Conservation (phyloP, 1,140 invertebrate species). For the Chelonus insularis region DNA sequence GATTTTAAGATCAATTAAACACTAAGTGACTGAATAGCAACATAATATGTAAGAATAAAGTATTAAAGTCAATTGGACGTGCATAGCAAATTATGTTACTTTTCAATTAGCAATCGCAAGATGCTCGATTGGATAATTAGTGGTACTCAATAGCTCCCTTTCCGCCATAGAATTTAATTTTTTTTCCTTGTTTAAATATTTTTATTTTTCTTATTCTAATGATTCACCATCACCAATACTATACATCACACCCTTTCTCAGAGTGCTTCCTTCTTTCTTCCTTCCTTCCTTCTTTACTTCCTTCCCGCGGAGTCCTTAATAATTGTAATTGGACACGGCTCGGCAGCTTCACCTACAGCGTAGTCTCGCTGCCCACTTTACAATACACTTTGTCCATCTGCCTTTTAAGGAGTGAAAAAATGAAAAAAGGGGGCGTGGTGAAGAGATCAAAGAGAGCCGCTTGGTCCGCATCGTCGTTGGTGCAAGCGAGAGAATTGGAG, state of each 20-base stretch:
- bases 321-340: constrained; percentile 62
- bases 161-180: background rate
- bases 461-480: constrained; percentile 31
- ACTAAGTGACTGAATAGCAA: background rate
- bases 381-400: constrained; percentile 63
- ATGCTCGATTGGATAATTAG: constrained; percentile 30
- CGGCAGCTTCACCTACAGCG: constrained; percentile 60
- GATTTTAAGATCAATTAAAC: too few relatives aligned
- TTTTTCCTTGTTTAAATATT: background rate
- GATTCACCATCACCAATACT: background rate
- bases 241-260: constrained; percentile 34
- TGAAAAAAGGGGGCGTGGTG: constrained; percentile 59
- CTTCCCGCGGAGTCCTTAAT: constrained; percentile 54
- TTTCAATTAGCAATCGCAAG: constrained; percentile 21
- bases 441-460: constrained; percentile 59
- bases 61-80: background rate
- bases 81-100: constrained; percentile 1
- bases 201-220: background rate
- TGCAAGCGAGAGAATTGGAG: constrained; percentile 14
- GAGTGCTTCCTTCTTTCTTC: background rate
- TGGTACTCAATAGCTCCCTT: background rate
- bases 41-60: background rate
- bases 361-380: constrained; percentile 59
- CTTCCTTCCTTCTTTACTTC: constrained; percentile 25
- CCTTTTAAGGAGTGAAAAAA: constrained; percentile 63